Base-by-base conservation (phyloP, 2,113 vertebrate species). In the Oryzias woworae region DNA sequence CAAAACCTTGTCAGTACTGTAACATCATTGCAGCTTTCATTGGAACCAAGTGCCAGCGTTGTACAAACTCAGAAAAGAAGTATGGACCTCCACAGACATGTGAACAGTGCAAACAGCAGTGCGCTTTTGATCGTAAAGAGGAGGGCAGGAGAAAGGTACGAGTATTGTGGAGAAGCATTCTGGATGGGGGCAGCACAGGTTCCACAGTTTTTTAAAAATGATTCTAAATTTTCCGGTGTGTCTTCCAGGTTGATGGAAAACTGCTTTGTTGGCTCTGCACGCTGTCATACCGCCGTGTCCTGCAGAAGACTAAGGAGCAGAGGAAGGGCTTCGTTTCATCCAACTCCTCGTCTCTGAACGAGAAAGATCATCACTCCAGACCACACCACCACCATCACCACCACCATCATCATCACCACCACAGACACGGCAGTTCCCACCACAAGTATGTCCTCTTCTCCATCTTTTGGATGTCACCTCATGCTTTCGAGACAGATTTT, bases 21-120 rank as follows among this genome's bases (percentile, higher is more conserved):
- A 98, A 98, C 89, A 98, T 99, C 61, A 99, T 99, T 63, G 97
- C 97, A 60, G 97, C 97, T 0, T 99, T 99, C 80, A 99, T 98
- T 48, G 97, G 97, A 67, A 98, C 96, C 48, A 98, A 98, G 86
- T 98, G 97, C 81, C 96, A 98, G 81, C 95, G 97, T 61, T 98
- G 96, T 79, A 96, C 97, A 62, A 99, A 99, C 91, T 98, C 96
- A 0, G 96, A 99, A 90, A 99, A 99, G 87, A 98, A 97, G 74
- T 96, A 99, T 1, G 96, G 97, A 67, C 94, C 96, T 0, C 96
- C 96, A 66, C 96, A 98, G 86, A 95, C 96, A 0, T 98, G 96
- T 43, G 96, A 99, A 55, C 96, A 99, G 87, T 98, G 96, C 90
- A 98, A 98, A 69, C 97, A 99, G 75, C 96, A 98, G 4, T 99